Conservation (phyloP, 1,140 invertebrate species). For the Macrocentrus cingulum region DNA sequence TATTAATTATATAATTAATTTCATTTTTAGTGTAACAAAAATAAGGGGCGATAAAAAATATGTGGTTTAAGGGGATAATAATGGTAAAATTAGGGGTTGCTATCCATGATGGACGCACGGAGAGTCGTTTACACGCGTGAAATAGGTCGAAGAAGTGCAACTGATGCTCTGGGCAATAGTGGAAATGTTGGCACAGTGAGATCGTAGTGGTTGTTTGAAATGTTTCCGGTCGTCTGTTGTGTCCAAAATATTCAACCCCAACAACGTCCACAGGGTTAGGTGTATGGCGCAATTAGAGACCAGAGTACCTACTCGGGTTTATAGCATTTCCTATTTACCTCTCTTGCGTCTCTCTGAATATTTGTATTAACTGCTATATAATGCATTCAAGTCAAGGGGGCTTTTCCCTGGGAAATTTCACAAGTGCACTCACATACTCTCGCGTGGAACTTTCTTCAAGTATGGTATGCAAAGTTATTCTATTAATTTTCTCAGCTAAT, state of each 20-base stretch:
- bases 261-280: too few relatives aligned
- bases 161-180: too few relatives aligned
- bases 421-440: too few relatives aligned
- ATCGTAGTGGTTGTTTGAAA: slow-evolving; percentile 7
- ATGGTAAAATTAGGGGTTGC: background rate
- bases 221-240: background rate
- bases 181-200: background rate
- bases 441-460: too few relatives aligned
- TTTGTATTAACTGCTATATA: too few relatives aligned
- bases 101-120: slow-evolving; percentile 14
- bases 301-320: background rate
- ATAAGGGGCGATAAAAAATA: too few relatives aligned
- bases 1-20: background rate
- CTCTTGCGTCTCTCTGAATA: too few relatives aligned
- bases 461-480: too few relatives aligned
- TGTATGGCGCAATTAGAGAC: background rate
- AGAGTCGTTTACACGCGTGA: background rate
- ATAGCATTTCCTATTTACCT: too few relatives aligned
- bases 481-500: too few relatives aligned
- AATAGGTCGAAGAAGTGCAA: slow-evolving; percentile 7
- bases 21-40: background rate
- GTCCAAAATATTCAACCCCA: background rate
- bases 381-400: too few relatives aligned
- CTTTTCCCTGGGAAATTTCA: too few relatives aligned
- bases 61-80: background rate